Conservation (phyloP, 2,797 vertebrate genomes). For the Typhlichthys subterraneus region DNA sequence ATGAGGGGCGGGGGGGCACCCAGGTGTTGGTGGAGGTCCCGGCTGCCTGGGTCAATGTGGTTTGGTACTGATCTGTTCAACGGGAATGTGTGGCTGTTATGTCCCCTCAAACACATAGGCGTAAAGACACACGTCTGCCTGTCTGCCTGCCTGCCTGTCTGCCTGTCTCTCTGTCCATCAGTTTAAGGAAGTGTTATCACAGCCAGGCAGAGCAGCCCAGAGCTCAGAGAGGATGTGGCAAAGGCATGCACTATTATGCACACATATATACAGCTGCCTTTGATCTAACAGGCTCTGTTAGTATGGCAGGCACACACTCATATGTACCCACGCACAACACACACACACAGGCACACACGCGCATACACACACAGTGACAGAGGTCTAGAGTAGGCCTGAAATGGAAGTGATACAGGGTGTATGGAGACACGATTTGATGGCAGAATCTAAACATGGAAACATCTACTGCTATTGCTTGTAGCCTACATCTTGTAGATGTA, state of each 20-base stretch:
- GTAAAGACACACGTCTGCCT: constrained; percentile 26
- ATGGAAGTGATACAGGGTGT: too few species aligned
- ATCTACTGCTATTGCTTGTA: too few species aligned
- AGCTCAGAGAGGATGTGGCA: constrained; percentile 60
- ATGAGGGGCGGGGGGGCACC: constrained; percentile 94
- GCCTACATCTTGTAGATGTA: too few species aligned
- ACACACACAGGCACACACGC: constrained; percentile 1
- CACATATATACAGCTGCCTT: constrained; percentile 56
- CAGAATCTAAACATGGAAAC: too few species aligned
- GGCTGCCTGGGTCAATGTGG: constrained; percentile 83
- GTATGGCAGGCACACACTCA: constrained; percentile 15
- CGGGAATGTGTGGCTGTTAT: neutral
- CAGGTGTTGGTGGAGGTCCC: constrained; percentile 87
- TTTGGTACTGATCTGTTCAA: constrained; percentile 79
- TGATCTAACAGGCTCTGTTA: constrained; percentile 59
- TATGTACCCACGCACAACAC: neutral
- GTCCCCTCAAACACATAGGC: neutral
- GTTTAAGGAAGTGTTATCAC: constrained; percentile 63
- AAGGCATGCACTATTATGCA: constrained; percentile 60
- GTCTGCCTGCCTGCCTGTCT: constrained; percentile 34
- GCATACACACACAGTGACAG: constrained; percentile 1
- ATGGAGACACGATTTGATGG: too few species aligned
- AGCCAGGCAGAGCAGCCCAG: constrained; percentile 60
- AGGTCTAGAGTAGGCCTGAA: neutral
- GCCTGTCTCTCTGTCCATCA: too few species aligned